phyloP scores from a whole-genome alignment of 2,113 vertebrate genomes.

The Salvator merianae region DNA sequence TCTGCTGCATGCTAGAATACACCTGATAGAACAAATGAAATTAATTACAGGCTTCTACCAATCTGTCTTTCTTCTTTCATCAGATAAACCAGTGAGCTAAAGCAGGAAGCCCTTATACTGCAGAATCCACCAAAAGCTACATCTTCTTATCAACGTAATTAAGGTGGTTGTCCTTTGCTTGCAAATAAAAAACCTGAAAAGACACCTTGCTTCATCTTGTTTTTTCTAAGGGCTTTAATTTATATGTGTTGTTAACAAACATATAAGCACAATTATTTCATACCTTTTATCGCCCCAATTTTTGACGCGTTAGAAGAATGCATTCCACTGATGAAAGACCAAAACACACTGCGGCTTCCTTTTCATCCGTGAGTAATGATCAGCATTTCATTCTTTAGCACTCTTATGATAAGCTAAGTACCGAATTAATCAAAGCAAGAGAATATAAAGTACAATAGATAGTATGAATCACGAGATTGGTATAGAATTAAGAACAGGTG shows the following conservation, averaged over 20 bases:
- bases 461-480: constrained; percentile 6
- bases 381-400: not conserved
- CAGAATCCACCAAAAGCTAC: not conserved
- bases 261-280: not conserved
- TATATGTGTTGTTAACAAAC: not conserved
- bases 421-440: constrained; percentile 39
- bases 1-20: not conserved
- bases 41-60: constrained; percentile 14
- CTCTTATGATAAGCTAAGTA: constrained; percentile 14
- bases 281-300: not conserved
- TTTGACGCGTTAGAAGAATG: not conserved
- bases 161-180: not conserved
- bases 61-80: constrained; percentile 1
- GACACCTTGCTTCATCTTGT: not conserved
- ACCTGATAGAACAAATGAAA: not conserved
- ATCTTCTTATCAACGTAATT: not conserved
- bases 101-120: not conserved
- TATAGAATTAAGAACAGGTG: constrained; percentile 21
- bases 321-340: constrained; percentile 20
- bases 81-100: not conserved
- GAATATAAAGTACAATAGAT: constrained; percentile 5
- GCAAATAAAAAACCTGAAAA: not conserved
- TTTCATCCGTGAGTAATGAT: constrained; percentile 25
- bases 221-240: not conserved
- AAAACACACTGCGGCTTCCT: constrained; percentile 4